Conservation (phyloP, 2,888 invertebrate genomes). For the Pollenia griseotomentosa region DNA sequence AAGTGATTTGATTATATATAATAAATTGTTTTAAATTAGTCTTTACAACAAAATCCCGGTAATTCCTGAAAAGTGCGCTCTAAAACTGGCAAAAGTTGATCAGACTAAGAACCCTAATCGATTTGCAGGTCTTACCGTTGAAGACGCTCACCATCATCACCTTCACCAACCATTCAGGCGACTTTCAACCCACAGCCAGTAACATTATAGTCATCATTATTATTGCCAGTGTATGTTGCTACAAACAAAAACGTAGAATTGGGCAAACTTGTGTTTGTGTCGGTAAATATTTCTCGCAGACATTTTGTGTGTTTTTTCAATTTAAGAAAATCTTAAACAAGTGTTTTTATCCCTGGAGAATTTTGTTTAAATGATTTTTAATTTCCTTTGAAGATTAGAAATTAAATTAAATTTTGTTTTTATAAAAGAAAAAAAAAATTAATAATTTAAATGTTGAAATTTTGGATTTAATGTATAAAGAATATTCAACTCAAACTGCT, state of each 20-base stretch:
- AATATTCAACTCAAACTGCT: no score
- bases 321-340: neutral
- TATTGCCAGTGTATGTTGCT: conserved; percentile 5
- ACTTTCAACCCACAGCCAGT: neutral
- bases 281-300: neutral
- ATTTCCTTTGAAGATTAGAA: conserved; percentile 19
- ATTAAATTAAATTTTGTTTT: conserved; percentile 3
- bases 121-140: no score
- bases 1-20: no score
- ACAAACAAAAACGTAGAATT: neutral
- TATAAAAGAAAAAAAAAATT: neutral
- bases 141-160: no score
- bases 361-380: conserved; percentile 19
- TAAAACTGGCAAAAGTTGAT: no score
- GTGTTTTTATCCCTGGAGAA: conserved; percentile 10
- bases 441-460: no score
- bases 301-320: neutral
- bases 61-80: no score
- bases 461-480: no score
- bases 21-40: no score
- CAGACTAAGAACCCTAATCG: no score
- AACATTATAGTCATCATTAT: conserved; percentile 42
- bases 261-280: conserved; percentile 13
- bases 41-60: no score
- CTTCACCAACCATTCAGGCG: no score